Conservation (phyloP, 2,888 invertebrate species). For the Ditylenchus weischeri region DNA sequence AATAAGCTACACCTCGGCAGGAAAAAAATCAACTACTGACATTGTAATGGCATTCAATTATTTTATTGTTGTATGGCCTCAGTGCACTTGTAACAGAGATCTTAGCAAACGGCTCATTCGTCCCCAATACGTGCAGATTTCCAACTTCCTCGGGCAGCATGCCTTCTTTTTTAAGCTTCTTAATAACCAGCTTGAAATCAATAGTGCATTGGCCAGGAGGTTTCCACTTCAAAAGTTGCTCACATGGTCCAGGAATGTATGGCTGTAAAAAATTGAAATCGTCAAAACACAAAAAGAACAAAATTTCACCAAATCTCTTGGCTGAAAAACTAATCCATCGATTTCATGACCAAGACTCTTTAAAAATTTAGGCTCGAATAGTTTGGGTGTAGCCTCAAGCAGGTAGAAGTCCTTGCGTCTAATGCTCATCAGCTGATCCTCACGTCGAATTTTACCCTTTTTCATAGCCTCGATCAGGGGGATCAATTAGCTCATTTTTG, state of each 20-base stretch:
- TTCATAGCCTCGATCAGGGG: slow-evolving; percentile 74
- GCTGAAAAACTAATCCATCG: slow-evolving; percentile 96
- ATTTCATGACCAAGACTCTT: slow-evolving; percentile 84
- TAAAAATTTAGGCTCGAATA: slow-evolving; percentile 73
- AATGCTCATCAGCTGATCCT: slow-evolving; percentile 62
- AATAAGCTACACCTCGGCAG: no score
- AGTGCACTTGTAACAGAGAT: slow-evolving; percentile 69
- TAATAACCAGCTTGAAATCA: slow-evolving; percentile 85
- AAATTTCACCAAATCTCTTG: slow-evolving; percentile 71
- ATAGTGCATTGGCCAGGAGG: slow-evolving; percentile 88
- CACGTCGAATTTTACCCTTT: slow-evolving; percentile 28
- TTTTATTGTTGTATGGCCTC: slow-evolving; percentile 80
- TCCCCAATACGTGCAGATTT: slow-evolving; percentile 48
- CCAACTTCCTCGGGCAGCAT: slow-evolving; percentile 59
- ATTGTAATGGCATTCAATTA: slow-evolving; percentile 78
- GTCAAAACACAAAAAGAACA: not conserved
- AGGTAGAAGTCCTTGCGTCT: slow-evolving; percentile 88
- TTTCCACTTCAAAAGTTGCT: slow-evolving; percentile 93
- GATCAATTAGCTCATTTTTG: slow-evolving; percentile 64
- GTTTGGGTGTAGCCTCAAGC: slow-evolving; percentile 60
- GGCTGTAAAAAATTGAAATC: slow-evolving; percentile 65
- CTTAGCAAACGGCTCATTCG: slow-evolving; percentile 67
- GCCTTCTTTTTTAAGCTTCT: slow-evolving; percentile 59
- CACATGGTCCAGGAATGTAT: slow-evolving; percentile 78
- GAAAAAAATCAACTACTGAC: slow-evolving; percentile 14